Evolutionary conservation across 2,888 invertebrate genomes (phyloP), one percentile per base, ranked within the genome.

Genomic region (Agrochola macilenta): DNA sequence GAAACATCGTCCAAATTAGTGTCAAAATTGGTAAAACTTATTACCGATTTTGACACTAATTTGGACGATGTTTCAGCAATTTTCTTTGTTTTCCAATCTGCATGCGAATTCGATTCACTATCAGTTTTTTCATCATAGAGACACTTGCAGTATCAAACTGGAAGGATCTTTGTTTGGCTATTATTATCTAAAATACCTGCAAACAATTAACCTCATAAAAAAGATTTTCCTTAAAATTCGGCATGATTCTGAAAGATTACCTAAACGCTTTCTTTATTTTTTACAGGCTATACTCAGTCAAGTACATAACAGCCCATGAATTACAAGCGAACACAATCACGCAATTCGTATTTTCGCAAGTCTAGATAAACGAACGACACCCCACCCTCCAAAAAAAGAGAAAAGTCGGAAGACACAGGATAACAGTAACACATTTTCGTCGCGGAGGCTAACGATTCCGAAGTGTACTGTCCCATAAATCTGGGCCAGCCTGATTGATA

Each of bases 401-500:
- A 89, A 92, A 90, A 90, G 83, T 88, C 90, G 91, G 92, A 95
- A 94, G 94, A 94, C 94, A 90, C 89, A 82, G 93, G 93, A 94
- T 94, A 95, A 94, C 94, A 93, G 95, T 94, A 94, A 94, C 95
- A 94, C 94, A 94, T 96, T 96, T 96, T 95, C 96, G 96, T 96
- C 96, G 95, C 94, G 91, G 85, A 94, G 94, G 94, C 96, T 96
- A 96, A 96, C 96, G 96, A 96, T 96, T 96, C 92, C 95, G 95
- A 95, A 95, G 96, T 94, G 95, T 93, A 92, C 95, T 96, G 96
- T 95, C 96, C 94, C 96, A 96, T 97, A 97, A 97, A 97, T 97
- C 95, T 92, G 89, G 89, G 85, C 88, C 89, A 84, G 87, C 89
- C 96, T 97, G 97, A 97, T 97, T 96, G 97, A 97, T 97, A 97